These are phyloP conservation scores for Drosophila nigromelanica DNA, from an alignment of 1,140 invertebrate genomes.

Conservation along the genomic window DNA sequence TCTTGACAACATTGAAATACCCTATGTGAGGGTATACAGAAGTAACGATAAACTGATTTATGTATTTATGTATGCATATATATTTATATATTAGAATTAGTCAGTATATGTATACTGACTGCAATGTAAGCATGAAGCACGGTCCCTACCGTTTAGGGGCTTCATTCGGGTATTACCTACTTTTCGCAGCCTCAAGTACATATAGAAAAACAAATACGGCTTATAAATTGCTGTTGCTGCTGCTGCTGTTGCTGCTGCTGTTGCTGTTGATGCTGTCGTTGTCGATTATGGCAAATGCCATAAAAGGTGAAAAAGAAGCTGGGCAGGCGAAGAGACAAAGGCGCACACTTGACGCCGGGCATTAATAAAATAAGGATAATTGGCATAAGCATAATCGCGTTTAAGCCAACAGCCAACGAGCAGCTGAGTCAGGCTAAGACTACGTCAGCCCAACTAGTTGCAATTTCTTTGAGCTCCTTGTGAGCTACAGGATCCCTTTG, in stretches of 20 bases:
- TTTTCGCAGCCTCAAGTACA: conserved; percentile 63
- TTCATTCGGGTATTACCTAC: conserved; percentile 60
- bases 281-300: conserved; percentile 74
- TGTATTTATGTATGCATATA: too few species aligned
- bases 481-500: conserved; percentile 33
- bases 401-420: conserved; percentile 74
- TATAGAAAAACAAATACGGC: conserved; percentile 57
- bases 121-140: conserved; percentile 10
- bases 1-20: too few species aligned
- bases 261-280: conserved; percentile 27
- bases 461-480: conserved; percentile 34
- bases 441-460: conserved; percentile 61
- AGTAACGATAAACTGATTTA: conserved; percentile 13
- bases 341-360: conserved; percentile 37
- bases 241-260: conserved; percentile 32
- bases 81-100: too few species aligned
- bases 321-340: conserved; percentile 40
- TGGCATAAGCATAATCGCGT: conserved; percentile 82
- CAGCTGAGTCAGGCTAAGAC: conserved; percentile 62
- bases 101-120: neutral
- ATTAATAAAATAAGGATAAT: conserved; percentile 83
- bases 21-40: neutral
- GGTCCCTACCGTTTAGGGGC: conserved; percentile 12
- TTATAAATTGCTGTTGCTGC: conserved; percentile 60
- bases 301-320: conserved; percentile 76